Percentiles rank a stretch among this genome's conserved stretches.
These are phyloP conservation scores for Gadopsis marmoratus DNA, from an alignment of 2,797 vertebrate genomes.

Conservation along the genomic window DNA sequence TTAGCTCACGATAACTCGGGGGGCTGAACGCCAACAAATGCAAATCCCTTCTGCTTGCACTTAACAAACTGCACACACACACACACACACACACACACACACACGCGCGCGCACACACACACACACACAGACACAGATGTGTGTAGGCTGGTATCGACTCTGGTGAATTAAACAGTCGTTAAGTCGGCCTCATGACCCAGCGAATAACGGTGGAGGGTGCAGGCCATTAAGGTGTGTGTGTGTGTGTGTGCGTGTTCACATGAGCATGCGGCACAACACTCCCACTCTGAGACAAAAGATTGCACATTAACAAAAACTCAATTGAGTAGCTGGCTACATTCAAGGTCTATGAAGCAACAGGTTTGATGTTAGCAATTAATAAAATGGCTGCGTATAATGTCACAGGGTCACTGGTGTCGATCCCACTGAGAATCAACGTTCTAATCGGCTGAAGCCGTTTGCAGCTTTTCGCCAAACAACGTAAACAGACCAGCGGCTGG, in stretches of 20 bases:
- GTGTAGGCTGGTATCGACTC: constrained; percentile 26
- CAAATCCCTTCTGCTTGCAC: not conserved
- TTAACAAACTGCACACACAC: not conserved
- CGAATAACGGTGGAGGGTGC: constrained; percentile 27
- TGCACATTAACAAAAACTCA: constrained; percentile 19
- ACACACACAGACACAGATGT: too few relatives aligned
- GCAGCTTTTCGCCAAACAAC: constrained; percentile 13
- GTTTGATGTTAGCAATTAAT: constrained; percentile 8
- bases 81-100: not conserved
- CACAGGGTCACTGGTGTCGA: constrained; percentile 6
- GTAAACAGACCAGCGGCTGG: not conserved
- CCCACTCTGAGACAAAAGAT: constrained; percentile 1
- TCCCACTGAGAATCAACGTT: constrained; percentile 7
- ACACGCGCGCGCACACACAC: too few relatives aligned
- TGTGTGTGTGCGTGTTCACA: not conserved
- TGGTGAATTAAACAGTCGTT: constrained; percentile 57
- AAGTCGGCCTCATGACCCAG: constrained; percentile 47
- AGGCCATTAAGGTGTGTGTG: not conserved
- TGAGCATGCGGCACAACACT: not conserved
- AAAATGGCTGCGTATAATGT: constrained; percentile 20
- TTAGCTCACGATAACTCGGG: not conserved
- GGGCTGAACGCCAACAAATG: not conserved
- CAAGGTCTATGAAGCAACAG: not conserved
- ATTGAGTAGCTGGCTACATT: constrained; percentile 1
- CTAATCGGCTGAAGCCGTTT: constrained; percentile 8